A percentile compares a stretch with the other conserved stretches of the same genome.
phyloP scores from a whole-genome alignment of 2,888 invertebrate genomes.

The Cephus pulcher region DNA sequence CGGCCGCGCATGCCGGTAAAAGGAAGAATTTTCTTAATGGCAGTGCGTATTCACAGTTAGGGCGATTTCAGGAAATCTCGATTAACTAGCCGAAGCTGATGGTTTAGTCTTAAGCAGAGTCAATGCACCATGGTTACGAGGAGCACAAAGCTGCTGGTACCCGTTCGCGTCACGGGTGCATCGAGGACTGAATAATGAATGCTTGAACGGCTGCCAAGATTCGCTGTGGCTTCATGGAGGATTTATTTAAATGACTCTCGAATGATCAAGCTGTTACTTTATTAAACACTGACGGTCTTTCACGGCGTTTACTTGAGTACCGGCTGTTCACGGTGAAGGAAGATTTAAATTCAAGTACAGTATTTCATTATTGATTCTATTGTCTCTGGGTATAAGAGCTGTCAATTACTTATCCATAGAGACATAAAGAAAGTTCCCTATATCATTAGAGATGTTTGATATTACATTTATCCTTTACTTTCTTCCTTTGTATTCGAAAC shows the following conservation, averaged over 20 bases:
- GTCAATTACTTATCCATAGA: background rate
- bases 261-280: background rate
- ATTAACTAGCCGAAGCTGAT: background rate
- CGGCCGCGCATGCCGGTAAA: background rate
- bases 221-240: slow-evolving; percentile 31
- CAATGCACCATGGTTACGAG: background rate
- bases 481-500: background rate
- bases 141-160: slow-evolving; percentile 18
- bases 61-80: background rate
- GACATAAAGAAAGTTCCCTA: background rate
- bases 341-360: background rate
- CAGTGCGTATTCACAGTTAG: background rate
- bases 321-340: background rate
- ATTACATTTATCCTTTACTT: background rate
- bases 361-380: background rate
- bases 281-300: background rate
- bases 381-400: background rate
- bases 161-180: slow-evolving; percentile 18
- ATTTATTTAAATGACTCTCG: background rate
- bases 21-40: background rate
- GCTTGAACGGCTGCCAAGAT: slow-evolving; percentile 55
- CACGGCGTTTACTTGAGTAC: background rate
- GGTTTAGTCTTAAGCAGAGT: background rate
- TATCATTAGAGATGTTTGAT: background rate
- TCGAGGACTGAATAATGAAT: slow-evolving; percentile 40